Evolutionary conservation across 1,140 invertebrate genomes (phyloP).

Genomic region (Hesperophylax magnus): DNA sequence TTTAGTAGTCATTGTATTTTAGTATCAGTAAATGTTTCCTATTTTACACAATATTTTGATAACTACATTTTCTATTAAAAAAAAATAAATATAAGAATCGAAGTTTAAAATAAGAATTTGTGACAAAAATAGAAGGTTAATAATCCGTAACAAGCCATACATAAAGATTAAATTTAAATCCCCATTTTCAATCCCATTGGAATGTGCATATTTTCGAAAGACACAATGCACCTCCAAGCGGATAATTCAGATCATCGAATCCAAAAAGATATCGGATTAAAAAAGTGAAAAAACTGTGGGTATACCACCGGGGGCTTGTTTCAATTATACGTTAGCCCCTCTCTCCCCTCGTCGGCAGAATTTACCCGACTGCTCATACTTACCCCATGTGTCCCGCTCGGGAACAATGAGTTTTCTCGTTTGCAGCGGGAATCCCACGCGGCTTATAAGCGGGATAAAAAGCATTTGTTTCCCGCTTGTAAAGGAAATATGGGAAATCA

Average conservation of each 20-base stretch:
- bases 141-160: no score
- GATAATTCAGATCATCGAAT: slow-evolving; percentile 21
- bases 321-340: slow-evolving; percentile 29
- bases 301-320: slow-evolving; percentile 19
- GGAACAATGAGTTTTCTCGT: slow-evolving; percentile 30
- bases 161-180: no score
- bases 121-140: no score
- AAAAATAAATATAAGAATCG: no score
- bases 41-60: no score
- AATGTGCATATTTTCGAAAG: not conserved
- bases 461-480: slow-evolving; percentile 2
- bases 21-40: no score
- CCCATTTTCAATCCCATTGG: not conserved
- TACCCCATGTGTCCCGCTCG: not conserved
- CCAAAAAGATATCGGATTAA: slow-evolving; percentile 8
- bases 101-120: no score
- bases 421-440: slow-evolving; percentile 5
- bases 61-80: not conserved
- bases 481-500: slow-evolving; percentile 24
- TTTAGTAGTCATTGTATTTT: no score
- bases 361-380: not conserved
- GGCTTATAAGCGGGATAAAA: slow-evolving; percentile 16
- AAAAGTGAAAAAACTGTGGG: slow-evolving; percentile 9
- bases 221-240: slow-evolving; percentile 12
- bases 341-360: not conserved